Percentiles rank a stretch among this genome's conserved stretches.
Conservation (phyloP, 23 tunicate genomes). For the Botrylloides violaceus region DNA sequence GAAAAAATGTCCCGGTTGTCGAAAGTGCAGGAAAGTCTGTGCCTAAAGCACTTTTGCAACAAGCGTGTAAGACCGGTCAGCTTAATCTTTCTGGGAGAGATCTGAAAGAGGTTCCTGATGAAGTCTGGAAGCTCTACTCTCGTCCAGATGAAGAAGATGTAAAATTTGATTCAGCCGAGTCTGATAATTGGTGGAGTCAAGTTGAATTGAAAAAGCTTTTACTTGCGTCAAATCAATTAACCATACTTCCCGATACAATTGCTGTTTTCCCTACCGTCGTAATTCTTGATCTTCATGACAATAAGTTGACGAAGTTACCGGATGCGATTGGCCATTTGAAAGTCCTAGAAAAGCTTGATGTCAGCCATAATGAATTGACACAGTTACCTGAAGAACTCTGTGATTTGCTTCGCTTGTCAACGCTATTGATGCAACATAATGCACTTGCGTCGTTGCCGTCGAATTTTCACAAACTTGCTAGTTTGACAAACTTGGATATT, state of each 20-base stretch:
- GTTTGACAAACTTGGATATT: constrained; percentile 40
- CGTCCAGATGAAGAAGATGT: constrained; percentile 29
- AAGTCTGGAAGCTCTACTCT: constrained; percentile 44
- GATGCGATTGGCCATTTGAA: constrained; percentile 17
- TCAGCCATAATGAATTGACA: constrained; percentile 55
- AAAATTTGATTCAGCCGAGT: constrained; percentile 14
- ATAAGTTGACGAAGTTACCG: constrained; percentile 40
- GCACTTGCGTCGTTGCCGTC: constrained; percentile 26
- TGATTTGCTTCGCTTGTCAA: constrained; percentile 10
- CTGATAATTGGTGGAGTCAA: constrained; percentile 72
- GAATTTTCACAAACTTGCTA: background rate
- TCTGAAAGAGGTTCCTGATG: constrained; percentile 34
- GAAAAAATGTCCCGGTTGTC: background rate
- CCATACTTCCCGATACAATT: constrained; percentile 34
- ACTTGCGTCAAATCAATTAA: constrained; percentile 53
- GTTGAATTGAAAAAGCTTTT: constrained; percentile 59
- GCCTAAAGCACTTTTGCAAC: constrained; percentile 15
- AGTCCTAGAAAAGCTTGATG: constrained; percentile 36
- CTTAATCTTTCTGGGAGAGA: constrained; percentile 52
- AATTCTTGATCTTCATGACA: constrained; percentile 79
- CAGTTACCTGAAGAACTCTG: constrained; percentile 22
- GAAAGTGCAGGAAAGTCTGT: background rate
- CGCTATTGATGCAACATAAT: constrained; percentile 61
- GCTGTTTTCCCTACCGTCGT: constrained; percentile 32
- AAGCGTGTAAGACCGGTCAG: constrained; percentile 70